Evolutionary conservation across 1,140 invertebrate genomes (phyloP), one percentile per base, ranked within the genome.

Genomic region (Pseudoatta argentina): DNA sequence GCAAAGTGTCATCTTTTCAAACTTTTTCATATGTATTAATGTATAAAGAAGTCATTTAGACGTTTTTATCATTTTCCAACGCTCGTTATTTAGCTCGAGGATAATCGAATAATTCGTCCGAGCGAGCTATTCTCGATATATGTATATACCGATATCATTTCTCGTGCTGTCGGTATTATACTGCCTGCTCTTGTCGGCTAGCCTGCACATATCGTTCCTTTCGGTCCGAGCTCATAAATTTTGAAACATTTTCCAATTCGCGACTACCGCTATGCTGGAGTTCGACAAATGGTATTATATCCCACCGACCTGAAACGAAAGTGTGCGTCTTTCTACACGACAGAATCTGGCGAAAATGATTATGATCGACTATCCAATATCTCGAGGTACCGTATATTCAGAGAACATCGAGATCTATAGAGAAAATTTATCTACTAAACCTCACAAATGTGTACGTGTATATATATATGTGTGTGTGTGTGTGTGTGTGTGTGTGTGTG

Each of bases 251-350:
- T 87, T 69, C 79, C 61, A 66, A 34, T 69, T 87, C 44, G 66
- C 27, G 66, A 14, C 44, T 82, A 39, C 44, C 5, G 14, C 44
- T n/a, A 21, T 12, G 27, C 63, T 27, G 14, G 30, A 30, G 59
- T 30, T 64, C 57, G 30, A 83, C 86, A 87, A 86, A 83, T 83
- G 67, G 39, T 18, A 86, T 86, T 55, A 73, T 66, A 82, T 55
- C 82, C 69, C 48, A 48, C 44, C 30, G 30, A 55, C 18, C 27
- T n/a, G 67, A 66, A 81, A 27, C 18, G 34, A 39, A 39, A 39
- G 34, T n/a, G 27, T 21, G 14, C 51, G 44, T 75, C 76, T 81
- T 51, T 59, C 34, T 59, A 10, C 14, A 24, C 10, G 39, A 69
- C 63, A 18, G 16, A 81, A 81, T 53, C 76, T 81, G 51, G 76